phyloP scores from a whole-genome alignment of 92 coral and sea anemone genomes.

The Phymanthus crucifer region DNA sequence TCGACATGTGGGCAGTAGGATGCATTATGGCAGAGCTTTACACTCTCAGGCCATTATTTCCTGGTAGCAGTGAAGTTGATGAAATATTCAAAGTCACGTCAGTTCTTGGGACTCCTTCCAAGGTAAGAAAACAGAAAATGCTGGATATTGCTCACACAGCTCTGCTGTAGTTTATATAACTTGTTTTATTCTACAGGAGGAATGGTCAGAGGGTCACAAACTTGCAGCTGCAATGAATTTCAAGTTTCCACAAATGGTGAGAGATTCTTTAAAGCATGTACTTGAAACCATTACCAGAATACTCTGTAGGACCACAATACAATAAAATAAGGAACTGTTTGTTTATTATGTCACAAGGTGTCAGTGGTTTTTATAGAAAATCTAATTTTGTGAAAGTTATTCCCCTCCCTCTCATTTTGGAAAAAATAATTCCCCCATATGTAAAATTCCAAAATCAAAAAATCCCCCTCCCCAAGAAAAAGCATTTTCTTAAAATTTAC shows the following conservation, averaged over 20 bases:
- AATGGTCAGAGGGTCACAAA: slow-evolving; percentile 94
- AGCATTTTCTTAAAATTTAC: too few relatives aligned
- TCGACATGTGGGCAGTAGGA: slow-evolving; percentile 98
- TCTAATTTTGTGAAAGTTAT: too few relatives aligned
- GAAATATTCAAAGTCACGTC: slow-evolving; percentile 85
- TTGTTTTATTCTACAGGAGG: slow-evolving; percentile 59
- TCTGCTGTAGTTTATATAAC: not conserved
- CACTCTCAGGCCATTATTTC: slow-evolving; percentile 92
- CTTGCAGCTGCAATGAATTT: slow-evolving; percentile 95
- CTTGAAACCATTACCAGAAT: too few relatives aligned
- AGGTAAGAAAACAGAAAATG: slow-evolving; percentile 41
- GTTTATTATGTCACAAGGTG: too few relatives aligned
- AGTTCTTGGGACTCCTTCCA: slow-evolving; percentile 91
- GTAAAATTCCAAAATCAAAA: too few relatives aligned
- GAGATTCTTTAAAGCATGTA: not conserved
- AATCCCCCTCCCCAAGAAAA: too few relatives aligned
- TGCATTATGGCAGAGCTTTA: slow-evolving; percentile 97
- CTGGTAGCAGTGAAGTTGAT: slow-evolving; percentile 98
- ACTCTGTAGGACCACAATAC: too few relatives aligned
- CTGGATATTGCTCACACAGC: too few relatives aligned
- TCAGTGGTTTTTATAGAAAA: too few relatives aligned
- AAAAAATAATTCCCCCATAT: too few relatives aligned
- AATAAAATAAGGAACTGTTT: too few relatives aligned
- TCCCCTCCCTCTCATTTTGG: too few relatives aligned
- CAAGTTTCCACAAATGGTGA: slow-evolving; percentile 91